Conservation (phyloP, 2,113 vertebrate species). For the Tamias sibiricus region DNA sequence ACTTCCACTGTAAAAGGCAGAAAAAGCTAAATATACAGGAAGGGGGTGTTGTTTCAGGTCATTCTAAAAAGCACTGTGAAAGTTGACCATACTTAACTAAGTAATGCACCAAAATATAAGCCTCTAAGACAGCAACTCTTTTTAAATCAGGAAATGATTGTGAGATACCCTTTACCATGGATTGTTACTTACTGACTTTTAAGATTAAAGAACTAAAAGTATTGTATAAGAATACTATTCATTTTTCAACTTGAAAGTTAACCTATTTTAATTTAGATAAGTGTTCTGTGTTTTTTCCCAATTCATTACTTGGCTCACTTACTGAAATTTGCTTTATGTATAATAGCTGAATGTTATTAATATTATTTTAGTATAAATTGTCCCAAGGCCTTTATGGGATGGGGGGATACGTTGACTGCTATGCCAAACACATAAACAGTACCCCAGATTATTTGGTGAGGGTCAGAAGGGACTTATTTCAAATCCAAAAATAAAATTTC, state of each 20-base stretch:
- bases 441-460: not conserved
- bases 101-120: not conserved
- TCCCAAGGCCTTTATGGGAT: not conserved
- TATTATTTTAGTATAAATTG: not conserved
- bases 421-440: not conserved
- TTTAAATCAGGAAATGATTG: not conserved
- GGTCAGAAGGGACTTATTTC: not conserved
- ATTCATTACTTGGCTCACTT: not conserved
- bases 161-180: not conserved
- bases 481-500: not conserved
- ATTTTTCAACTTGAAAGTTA: not conserved
- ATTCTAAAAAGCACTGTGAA: constrained; percentile 12
- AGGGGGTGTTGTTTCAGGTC: not conserved
- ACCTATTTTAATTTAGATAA: not conserved
- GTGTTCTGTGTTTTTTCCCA: not conserved
- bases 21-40: not conserved
- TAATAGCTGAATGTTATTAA: not conserved
- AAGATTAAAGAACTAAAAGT: not conserved
- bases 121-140: not conserved
- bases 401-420: rapidly evolving
- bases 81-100: not conserved
- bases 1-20: not conserved
- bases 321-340: not conserved
- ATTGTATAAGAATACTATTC: not conserved
- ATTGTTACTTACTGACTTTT: not conserved